A percentile compares a stretch with the other conserved stretches of the same genome.
These are phyloP conservation scores for Pygmarrhopalites habei DNA, from an alignment of 1,140 invertebrate genomes.

Conservation along the genomic window DNA sequence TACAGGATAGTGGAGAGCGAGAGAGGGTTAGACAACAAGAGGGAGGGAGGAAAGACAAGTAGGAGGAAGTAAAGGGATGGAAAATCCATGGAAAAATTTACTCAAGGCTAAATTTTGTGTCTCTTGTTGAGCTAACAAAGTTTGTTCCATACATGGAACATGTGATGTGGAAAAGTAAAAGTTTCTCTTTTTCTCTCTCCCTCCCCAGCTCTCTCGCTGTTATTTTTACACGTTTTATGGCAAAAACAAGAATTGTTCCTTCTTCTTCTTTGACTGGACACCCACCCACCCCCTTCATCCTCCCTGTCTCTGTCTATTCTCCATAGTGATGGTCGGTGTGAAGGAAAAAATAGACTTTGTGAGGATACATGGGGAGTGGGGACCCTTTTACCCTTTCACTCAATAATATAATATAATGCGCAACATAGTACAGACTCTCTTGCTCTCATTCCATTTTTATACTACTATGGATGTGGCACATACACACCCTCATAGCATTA, in stretches of 20 bases:
- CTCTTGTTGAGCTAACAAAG: too few species aligned
- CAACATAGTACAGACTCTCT: too few species aligned
- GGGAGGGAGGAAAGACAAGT: neutral
- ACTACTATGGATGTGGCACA: neutral
- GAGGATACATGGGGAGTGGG: too few species aligned
- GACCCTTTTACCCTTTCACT: too few species aligned
- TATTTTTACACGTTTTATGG: slow-evolving; percentile 13
- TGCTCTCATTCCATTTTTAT: neutral
- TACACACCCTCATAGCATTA: too few species aligned
- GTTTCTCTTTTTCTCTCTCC: slow-evolving; percentile 1
- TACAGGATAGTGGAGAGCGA: neutral
- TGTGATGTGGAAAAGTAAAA: too few species aligned
- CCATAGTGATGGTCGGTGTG: too few species aligned
- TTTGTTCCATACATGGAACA: too few species aligned
- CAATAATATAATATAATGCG: too few species aligned
- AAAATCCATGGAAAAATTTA: neutral
- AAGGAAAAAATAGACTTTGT: too few species aligned
- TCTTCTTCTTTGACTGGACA: neutral
- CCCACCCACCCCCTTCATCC: too few species aligned
- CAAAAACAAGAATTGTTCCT: slow-evolving; percentile 2
- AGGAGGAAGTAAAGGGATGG: neutral
- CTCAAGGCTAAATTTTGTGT: neutral
- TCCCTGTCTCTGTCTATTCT: too few species aligned
- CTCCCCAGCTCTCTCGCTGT: neutral
- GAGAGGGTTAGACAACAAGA: neutral